A percentile compares a stretch with the other conserved stretches of the same genome.
These are phyloP conservation scores for Ploceus nigricollis DNA, from an alignment of 2,113 vertebrate genomes.

Conservation along the genomic window DNA sequence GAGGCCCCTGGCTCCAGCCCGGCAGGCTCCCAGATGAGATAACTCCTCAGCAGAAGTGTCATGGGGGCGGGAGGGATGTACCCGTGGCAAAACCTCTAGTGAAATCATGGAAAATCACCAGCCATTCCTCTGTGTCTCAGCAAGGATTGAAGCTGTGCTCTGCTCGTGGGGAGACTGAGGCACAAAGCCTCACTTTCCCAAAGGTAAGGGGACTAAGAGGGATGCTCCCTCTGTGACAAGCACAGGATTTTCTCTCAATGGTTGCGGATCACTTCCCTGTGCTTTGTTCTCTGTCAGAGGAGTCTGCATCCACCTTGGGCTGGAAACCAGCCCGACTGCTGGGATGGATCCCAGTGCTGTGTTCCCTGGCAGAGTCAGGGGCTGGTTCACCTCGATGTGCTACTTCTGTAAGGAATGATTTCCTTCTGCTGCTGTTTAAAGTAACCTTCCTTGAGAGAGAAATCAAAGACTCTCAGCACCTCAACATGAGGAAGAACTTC, in stretches of 20 bases:
- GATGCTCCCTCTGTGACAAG: background rate
- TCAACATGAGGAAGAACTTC: background rate
- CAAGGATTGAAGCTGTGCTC: accelerated
- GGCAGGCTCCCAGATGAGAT: background rate
- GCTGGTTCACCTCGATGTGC: accelerated
- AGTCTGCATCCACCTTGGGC: background rate
- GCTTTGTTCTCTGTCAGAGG: background rate
- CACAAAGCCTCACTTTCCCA: background rate
- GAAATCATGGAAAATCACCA: background rate
- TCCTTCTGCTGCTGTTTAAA: background rate
- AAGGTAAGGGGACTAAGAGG: background rate
- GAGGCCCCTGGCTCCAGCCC: background rate
- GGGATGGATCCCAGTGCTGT: background rate
- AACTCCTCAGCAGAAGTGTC: background rate
- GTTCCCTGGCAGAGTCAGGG: background rate
- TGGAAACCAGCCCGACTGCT: background rate
- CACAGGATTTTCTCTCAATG: accelerated
- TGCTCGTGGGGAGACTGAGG: background rate
- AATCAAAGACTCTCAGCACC: background rate
- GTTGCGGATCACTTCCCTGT: background rate
- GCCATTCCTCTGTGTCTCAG: background rate
- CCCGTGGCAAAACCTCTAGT: background rate
- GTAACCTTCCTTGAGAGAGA: background rate
- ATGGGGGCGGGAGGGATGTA: background rate
- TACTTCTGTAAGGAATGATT: background rate